A percentile compares a stretch with the other conserved stretches of the same genome.
Conservation (phyloP, 2,797 vertebrate species). For the Apodemus agrarius region DNA sequence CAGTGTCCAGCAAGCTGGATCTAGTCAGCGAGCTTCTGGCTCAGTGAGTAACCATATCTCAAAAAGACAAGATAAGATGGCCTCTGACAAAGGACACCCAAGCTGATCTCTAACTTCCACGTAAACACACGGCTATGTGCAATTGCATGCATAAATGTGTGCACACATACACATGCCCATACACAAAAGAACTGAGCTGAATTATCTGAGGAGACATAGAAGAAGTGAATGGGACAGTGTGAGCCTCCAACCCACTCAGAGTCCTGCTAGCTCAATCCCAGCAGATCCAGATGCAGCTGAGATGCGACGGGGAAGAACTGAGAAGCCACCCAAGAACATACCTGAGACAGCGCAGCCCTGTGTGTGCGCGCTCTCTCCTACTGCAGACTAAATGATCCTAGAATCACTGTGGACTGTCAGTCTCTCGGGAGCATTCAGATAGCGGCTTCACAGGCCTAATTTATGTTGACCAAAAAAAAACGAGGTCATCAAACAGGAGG, state of each 20-base stretch:
- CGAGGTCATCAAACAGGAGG: not conserved
- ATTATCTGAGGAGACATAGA: not conserved
- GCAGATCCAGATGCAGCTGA: not conserved
- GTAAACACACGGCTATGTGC: not conserved
- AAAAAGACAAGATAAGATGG: not conserved
- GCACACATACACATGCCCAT: not conserved
- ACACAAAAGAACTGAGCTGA: not conserved
- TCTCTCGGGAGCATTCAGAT: not conserved
- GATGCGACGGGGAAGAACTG: not conserved
- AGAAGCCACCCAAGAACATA: not conserved
- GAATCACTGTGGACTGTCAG: not conserved
- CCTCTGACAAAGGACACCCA: not conserved
- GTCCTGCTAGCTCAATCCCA: not conserved
- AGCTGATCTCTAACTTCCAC: not conserved
- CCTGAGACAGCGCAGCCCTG: not conserved
- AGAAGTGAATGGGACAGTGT: not conserved
- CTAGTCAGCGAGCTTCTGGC: no score
- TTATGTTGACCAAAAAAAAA: not conserved
- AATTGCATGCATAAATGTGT: no score
- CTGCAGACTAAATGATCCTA: not conserved
- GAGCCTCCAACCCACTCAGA: not conserved
- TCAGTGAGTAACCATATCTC: not conserved
- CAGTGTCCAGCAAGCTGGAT: not conserved
- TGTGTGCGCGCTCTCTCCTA: not conserved
- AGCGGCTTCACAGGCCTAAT: not conserved